Evolutionary conservation across 1,140 invertebrate species (phyloP).

Genomic region (Psilanteris sp.): DNA sequence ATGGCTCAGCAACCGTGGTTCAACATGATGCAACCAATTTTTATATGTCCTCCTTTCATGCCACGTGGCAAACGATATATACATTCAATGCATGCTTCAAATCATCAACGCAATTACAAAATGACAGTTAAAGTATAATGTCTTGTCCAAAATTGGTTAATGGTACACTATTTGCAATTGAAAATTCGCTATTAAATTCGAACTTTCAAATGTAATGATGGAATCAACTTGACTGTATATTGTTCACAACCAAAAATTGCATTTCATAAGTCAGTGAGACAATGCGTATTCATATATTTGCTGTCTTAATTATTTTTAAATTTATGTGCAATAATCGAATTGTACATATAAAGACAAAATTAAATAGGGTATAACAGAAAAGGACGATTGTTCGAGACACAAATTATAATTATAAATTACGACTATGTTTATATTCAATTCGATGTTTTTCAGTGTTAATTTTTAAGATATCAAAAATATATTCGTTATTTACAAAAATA

Average conservation of each 20-base stretch:
- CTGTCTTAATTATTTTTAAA: slow-evolving; percentile 10
- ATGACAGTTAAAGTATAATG: slow-evolving; percentile 77
- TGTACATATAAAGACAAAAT: slow-evolving; percentile 29
- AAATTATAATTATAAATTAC: neutral
- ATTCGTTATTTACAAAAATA: too few relatives aligned
- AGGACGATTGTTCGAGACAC: slow-evolving; percentile 18
- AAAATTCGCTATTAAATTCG: neutral
- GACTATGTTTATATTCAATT: too few relatives aligned
- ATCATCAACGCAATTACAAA: slow-evolving; percentile 76
- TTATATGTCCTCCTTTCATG: slow-evolving; percentile 64
- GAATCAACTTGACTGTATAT: slow-evolving; percentile 38
- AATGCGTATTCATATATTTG: slow-evolving; percentile 21
- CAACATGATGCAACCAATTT: slow-evolving; percentile 70
- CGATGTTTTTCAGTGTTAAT: too few relatives aligned
- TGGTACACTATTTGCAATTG: slow-evolving; percentile 45
- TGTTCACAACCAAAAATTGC: slow-evolving; percentile 42
- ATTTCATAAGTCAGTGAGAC: slow-evolving; percentile 22
- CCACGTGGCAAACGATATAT: slow-evolving; percentile 23
- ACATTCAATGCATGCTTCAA: slow-evolving; percentile 60
- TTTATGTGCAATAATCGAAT: slow-evolving; percentile 66
- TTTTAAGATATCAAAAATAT: too few relatives aligned
- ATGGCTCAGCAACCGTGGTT: slow-evolving; percentile 74
- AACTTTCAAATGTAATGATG: neutral
- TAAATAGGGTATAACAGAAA: slow-evolving; percentile 16
- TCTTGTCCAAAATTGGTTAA: slow-evolving; percentile 67